phyloP scores from a whole-genome alignment of 2,113 vertebrate species.

The Cromileptes altivelis region DNA sequence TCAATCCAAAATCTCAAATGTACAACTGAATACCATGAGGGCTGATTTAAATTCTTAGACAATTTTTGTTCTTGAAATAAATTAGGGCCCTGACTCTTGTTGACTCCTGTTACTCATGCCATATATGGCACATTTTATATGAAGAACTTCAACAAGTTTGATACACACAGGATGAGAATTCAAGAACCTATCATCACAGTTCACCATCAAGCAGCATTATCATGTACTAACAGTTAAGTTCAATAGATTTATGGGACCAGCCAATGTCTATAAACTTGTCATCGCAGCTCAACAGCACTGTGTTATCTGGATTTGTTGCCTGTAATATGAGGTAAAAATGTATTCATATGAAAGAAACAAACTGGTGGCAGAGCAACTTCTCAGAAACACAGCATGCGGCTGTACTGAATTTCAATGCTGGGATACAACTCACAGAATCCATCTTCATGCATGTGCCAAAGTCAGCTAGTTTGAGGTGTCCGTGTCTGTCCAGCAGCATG shows the following conservation, averaged over 20 bases:
- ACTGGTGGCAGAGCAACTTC: not conserved
- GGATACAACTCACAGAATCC: conserved; percentile 90
- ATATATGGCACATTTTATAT: not conserved
- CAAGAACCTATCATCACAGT: not conserved
- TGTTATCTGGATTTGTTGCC: not conserved
- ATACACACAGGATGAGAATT: not conserved
- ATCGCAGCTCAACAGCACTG: not conserved
- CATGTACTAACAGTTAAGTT: not conserved
- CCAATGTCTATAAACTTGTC: not conserved
- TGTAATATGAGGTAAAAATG: not conserved
- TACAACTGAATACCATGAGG: not conserved
- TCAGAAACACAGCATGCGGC: not conserved
- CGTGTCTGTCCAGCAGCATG: conserved; percentile 95
- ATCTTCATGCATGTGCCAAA: conserved; percentile 99
- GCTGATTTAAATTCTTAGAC: not conserved
- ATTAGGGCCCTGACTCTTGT: not conserved
- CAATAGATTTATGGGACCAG: not conserved
- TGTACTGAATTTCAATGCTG: not conserved
- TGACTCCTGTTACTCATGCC: no score
- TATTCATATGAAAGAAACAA: not conserved
- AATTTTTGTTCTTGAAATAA: not conserved
- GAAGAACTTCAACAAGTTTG: not conserved
- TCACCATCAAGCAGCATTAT: not conserved
- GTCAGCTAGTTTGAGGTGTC: conserved; percentile 98
- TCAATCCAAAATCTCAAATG: not conserved